phyloP scores from a whole-genome alignment of 2,113 vertebrate genomes.

The Capreolus pygargus region DNA sequence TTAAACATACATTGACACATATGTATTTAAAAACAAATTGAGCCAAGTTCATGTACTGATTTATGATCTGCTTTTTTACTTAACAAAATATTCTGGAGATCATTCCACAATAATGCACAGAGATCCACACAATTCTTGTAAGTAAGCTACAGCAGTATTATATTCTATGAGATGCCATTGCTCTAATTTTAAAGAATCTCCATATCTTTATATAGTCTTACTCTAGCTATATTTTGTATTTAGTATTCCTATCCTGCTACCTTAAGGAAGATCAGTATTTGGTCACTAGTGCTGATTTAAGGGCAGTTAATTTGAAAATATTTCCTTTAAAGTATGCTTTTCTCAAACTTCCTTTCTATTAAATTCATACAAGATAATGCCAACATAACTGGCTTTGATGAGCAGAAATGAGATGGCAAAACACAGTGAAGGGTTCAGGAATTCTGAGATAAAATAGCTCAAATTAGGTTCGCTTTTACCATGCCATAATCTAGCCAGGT shows the following conservation, averaged over 20 bases:
- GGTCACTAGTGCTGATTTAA: slow-evolving; percentile 7
- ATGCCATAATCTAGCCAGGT: neutral
- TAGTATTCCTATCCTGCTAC: neutral
- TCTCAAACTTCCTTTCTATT: neutral
- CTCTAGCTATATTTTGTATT: neutral
- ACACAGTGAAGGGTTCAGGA: neutral
- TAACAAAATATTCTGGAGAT: neutral
- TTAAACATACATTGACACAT: neutral
- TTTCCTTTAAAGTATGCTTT: neutral
- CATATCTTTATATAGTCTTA: neutral
- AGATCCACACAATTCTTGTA: neutral
- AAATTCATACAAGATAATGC: neutral
- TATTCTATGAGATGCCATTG: neutral
- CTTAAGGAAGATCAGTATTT: slow-evolving; percentile 17
- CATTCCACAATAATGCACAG: neutral
- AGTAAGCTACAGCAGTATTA: neutral
- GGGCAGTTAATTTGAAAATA: neutral
- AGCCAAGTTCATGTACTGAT: neutral
- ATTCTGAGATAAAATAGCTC: neutral
- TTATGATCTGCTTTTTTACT: neutral
- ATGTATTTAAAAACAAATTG: neutral
- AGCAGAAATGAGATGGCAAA: slow-evolving; percentile 1
- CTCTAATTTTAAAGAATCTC: slow-evolving; percentile 6
- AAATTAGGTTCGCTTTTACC: slow-evolving; percentile 13
- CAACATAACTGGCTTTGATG: neutral